Evolutionary conservation across 1,140 invertebrate genomes (phyloP), one percentile per base, ranked within the genome.

Genomic region (Polyergus mexicanus): DNA sequence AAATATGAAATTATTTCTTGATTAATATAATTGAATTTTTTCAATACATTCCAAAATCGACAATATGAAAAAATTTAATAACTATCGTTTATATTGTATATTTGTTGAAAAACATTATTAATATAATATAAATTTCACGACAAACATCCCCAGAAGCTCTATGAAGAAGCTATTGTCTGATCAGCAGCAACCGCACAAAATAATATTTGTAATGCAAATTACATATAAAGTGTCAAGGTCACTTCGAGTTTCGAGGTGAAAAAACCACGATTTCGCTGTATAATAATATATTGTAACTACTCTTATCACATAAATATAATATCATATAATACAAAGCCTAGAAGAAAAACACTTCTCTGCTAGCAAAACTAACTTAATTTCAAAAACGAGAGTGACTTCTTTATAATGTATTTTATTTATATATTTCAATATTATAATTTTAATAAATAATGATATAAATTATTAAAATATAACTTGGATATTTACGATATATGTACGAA

Each of bases 331-430:
- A 58, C n/a, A 11, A 38, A 54, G n/a, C 16, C 5, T 58, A n/a
- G 58, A 16, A 75, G n/a, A 75, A 51, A 75, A 58, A 11, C 13
- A 58, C 10, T 75, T 74, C 38, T 38, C 54, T 58, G 22, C 10
- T 22, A 7, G 11, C 22, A 13, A 74, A 74, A 75, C 35, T 32
- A 11, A 13, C 38, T 58, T 56, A 58, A 75, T 58, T 38, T 13
- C n/a, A 13, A 25, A 7, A 16, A 13, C 13, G n/a, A 25, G 13
- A 16, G 32, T 25, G 54, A 76, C 0, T n/a, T 76, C 28, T 28
- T 35, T 19, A 62, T n/a, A 62, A 62, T 22, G 38, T 62, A 62
- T 54, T 41, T 47, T 62, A 38, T 76, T 41, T n/a, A 77, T 63
- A 44, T 44, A 28, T 63, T 63, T 60, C 38, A 47, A 58, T 13